These are phyloP conservation scores for Trichacis sp. DNA, from an alignment of 2,888 invertebrate genomes.

Conservation along the genomic window DNA sequence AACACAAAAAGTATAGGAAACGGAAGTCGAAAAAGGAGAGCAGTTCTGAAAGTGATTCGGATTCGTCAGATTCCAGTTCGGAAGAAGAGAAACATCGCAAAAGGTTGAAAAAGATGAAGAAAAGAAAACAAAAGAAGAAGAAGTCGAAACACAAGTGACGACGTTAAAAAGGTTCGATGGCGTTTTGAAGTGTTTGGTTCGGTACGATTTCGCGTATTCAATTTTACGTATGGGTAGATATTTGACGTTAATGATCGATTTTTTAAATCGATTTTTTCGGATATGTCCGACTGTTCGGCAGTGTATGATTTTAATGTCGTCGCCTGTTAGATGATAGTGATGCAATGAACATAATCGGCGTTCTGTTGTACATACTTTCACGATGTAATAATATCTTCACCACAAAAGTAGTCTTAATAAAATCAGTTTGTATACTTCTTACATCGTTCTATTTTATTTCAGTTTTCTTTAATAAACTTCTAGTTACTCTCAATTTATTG, in stretches of 20 bases:
- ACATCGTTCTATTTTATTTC: neutral
- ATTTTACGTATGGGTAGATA: neutral
- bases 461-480: too few species aligned
- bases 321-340: conserved; percentile 11
- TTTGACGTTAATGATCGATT: neutral
- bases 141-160: conserved; percentile 73
- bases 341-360: conserved; percentile 37
- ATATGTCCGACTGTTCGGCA: neutral
- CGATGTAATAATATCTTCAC: conserved; percentile 61
- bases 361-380: conserved; percentile 62
- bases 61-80: conserved; percentile 75
- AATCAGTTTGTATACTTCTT: conserved; percentile 32
- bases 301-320: conserved; percentile 5
- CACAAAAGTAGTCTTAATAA: conserved; percentile 57
- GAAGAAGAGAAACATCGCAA: conserved; percentile 77
- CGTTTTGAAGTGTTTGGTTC: neutral
- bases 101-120: conserved; percentile 79
- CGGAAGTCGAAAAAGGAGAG: conserved; percentile 72
- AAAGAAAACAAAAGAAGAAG: conserved; percentile 80
- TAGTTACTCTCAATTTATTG: too few species aligned
- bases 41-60: conserved; percentile 75
- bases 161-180: neutral
- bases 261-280: neutral
- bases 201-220: too few species aligned
- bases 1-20: conserved; percentile 75